These are phyloP conservation scores for Steinernema khuongi DNA, from an alignment of 1,140 invertebrate species.

Conservation along the genomic window DNA sequence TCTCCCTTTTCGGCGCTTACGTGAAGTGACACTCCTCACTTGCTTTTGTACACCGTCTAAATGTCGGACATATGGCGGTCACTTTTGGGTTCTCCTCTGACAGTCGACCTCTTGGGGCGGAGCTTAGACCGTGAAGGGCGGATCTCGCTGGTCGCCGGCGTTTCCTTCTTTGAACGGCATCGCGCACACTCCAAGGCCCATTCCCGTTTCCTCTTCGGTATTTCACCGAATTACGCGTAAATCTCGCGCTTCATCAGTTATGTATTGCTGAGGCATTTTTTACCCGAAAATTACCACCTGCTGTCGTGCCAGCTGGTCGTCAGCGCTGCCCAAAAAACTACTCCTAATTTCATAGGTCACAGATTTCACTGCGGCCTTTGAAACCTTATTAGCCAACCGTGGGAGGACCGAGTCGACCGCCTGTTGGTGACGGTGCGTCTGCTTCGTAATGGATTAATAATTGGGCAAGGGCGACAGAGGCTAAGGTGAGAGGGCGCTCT, in stretches of 20 bases:
- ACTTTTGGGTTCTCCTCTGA: not conserved
- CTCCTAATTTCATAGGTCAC: constrained; percentile 13
- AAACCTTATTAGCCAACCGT: not conserved
- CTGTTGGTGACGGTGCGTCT: not conserved
- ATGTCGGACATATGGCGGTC: not conserved
- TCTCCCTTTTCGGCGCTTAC: not conserved
- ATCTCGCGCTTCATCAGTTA: not conserved
- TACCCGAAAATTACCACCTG: too few species aligned
- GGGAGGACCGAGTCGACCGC: not conserved
- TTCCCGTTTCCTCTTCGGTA: not conserved
- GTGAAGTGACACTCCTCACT: constrained; percentile 8
- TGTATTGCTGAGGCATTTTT: not conserved
- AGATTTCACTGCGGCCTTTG: not conserved
- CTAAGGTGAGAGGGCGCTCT: not conserved
- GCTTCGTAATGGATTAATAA: not conserved
- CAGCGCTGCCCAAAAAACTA: not conserved
- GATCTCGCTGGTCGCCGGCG: not conserved
- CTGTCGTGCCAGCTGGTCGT: constrained; percentile 3
- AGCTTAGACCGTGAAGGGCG: not conserved
- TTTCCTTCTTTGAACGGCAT: not conserved
- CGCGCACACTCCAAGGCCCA: not conserved
- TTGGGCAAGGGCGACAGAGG: not conserved
- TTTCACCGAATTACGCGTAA: not conserved
- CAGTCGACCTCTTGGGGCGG: not conserved
- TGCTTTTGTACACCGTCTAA: not conserved